phyloP scores from a whole-genome alignment of 2,888 invertebrate species.

The Ennomos fuscantarius region DNA sequence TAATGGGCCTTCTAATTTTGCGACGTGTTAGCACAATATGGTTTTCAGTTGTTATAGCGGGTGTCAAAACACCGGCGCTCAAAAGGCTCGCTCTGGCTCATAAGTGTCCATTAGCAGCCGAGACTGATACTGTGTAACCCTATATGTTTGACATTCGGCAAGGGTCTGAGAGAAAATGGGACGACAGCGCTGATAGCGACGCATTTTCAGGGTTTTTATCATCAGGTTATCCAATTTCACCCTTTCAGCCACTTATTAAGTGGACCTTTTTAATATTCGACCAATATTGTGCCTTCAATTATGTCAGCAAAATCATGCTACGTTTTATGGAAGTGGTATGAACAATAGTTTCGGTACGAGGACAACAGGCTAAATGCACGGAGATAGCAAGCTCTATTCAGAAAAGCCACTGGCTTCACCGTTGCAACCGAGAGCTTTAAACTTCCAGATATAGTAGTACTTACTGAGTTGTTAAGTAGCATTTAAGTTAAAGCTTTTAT shows the following conservation, averaged over 20 bases:
- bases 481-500: constrained; percentile 37
- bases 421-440: constrained; percentile 58
- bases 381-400: constrained; percentile 59
- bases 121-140: constrained; percentile 73
- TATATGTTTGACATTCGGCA: constrained; percentile 75
- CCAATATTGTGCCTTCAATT: neutral
- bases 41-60: constrained; percentile 53
- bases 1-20: constrained; percentile 39
- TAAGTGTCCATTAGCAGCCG: constrained; percentile 77
- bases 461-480: constrained; percentile 53
- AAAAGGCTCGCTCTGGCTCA: constrained; percentile 63
- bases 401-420: constrained; percentile 60
- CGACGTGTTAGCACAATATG: constrained; percentile 42
- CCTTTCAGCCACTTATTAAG: constrained; percentile 18
- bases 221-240: constrained; percentile 27
- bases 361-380: constrained; percentile 45
- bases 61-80: constrained; percentile 62
- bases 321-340: constrained; percentile 10
- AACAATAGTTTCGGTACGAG: constrained; percentile 50
- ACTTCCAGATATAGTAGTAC: constrained; percentile 60
- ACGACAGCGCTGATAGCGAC: constrained; percentile 52
- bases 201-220: constrained; percentile 56
- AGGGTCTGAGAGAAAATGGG: constrained; percentile 63
- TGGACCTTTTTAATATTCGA: constrained; percentile 10
- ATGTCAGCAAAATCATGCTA: neutral